Evolutionary conservation across 2,113 vertebrate species (phyloP), one percentile per base, ranked within the genome.

Genomic region (Galemys pyrenaicus): DNA sequence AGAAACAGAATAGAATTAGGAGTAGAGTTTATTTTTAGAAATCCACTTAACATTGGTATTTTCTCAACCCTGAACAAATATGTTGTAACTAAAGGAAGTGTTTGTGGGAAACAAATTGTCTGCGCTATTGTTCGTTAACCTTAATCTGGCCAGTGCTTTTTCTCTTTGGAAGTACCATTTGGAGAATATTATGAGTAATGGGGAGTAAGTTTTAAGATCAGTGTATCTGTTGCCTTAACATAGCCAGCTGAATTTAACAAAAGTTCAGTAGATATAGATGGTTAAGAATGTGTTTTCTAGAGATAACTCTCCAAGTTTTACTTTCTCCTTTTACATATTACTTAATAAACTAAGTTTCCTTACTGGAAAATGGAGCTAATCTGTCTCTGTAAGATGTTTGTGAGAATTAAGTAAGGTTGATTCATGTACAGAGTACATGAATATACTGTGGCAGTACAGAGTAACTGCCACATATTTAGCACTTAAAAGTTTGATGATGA

Each of bases 331-430:
- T 81, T 41, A 75, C 35, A 58, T 2, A 51, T 83, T 81, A 37
- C 32, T 79, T 78, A 71, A 39, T 78, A 26, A 39, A 20, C 35
- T 64, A 83, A 19, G 9, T 94, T 93, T 94, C 86, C 62, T 92
- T 26, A 30, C 37, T 32, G 80, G 75, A 87, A 94, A 86, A 56
- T 89, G 68, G n/a, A 89, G 13, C 44, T 92, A 54, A 54, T 32
- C 73, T 56, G 0, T 88, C 8, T 85, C 62, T 64, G 1, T 39
- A 49, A 46, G 19, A 60, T 94, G 9, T 58, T 87, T 94, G 26
- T 92, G 71, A 94, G 68, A 39, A 70, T 56, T 94, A 32, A 84
- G 30, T 67, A n/a, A 90, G 60, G 58, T 94, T 95, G 60, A 28
- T 71, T 49, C 37, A 74, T 9, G 9, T 83, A 91, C 44, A 44